Conservation (phyloP, 2,113 vertebrate species). For the Dascyllus trimaculatus region DNA sequence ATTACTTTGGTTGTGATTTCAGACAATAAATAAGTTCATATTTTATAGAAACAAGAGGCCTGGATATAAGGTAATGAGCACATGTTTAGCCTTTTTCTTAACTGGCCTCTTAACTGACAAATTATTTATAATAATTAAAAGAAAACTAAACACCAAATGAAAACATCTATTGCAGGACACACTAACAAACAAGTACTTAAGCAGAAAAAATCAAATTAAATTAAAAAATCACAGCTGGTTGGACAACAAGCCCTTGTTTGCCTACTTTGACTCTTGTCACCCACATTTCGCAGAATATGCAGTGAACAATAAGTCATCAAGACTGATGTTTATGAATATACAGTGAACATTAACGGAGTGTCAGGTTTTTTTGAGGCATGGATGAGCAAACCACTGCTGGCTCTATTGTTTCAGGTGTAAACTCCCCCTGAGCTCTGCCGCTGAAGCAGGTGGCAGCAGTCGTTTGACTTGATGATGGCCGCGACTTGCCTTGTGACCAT, state of each 20-base stretch:
- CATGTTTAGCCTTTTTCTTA: no score
- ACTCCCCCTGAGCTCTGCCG: not conserved
- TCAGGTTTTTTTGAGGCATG: slow-evolving; percentile 11
- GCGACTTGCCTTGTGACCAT: not conserved
- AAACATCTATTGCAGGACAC: no score
- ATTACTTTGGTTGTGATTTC: no score
- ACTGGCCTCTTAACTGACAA: not conserved
- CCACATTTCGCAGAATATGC: slow-evolving; percentile 9
- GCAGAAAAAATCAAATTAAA: not conserved
- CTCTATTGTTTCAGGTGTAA: not conserved
- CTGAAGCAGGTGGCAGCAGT: not conserved
- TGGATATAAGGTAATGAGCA: no score
- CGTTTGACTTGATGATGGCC: not conserved
- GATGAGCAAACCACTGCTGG: not conserved
- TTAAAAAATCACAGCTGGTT: no score
- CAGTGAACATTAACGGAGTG: slow-evolving; percentile 22
- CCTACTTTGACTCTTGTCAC: not conserved
- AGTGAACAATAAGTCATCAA: slow-evolving; percentile 19
- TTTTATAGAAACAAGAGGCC: no score
- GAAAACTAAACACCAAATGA: not conserved
- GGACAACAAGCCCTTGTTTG: no score
- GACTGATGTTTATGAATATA: slow-evolving; percentile 23
- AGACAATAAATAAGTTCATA: no score
- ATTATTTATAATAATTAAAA: not conserved
- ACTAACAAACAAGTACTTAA: no score